phyloP scores from a whole-genome alignment of 2,888 invertebrate species.

The Erebia palarica region DNA sequence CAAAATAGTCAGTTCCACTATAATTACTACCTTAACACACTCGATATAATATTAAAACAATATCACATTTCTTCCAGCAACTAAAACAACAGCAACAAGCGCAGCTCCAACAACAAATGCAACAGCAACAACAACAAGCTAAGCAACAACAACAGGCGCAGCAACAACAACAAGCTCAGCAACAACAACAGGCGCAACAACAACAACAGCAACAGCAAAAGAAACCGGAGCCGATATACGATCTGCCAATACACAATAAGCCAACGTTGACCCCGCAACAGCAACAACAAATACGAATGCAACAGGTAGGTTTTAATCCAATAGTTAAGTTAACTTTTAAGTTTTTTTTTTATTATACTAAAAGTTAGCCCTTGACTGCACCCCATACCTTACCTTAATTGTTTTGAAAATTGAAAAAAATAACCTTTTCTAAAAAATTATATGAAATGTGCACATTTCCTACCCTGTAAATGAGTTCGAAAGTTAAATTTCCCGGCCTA shows the following conservation, averaged over 20 bases:
- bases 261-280: constrained; percentile 59
- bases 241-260: constrained; percentile 74
- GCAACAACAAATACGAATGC: constrained; percentile 47
- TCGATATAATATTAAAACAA: background rate
- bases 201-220: constrained; percentile 55
- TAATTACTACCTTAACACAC: too few species aligned
- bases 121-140: constrained; percentile 47
- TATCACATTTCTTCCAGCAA: constrained; percentile 31
- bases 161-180: constrained; percentile 41
- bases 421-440: too few species aligned
- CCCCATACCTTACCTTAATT: too few species aligned
- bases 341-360: too few species aligned
- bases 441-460: too few species aligned
- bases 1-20: background rate
- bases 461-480: too few species aligned
- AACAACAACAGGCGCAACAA: constrained; percentile 43
- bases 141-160: constrained; percentile 41
- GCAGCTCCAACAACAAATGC: constrained; percentile 46
- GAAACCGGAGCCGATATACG: constrained; percentile 75
- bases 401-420: too few species aligned
- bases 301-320: constrained; percentile 34
- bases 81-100: constrained; percentile 47
- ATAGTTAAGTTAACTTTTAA: too few species aligned
- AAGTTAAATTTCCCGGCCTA: too few species aligned
- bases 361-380: too few species aligned